Evolutionary conservation across 2,888 invertebrate species (phyloP), one percentile per base, ranked within the genome.

Genomic region (Tipula lateralis): DNA sequence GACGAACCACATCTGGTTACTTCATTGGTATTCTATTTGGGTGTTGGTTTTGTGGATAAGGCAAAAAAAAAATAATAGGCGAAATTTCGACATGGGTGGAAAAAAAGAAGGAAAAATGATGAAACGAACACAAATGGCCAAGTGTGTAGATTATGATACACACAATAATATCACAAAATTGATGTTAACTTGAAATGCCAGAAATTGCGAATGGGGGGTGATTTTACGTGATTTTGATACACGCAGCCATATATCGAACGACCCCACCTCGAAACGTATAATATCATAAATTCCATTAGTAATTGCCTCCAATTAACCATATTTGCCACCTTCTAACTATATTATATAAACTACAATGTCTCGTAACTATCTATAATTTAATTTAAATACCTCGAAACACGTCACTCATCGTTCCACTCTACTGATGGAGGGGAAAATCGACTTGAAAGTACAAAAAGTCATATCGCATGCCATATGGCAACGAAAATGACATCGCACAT

Each of bases 1-100:
- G 66, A 66, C 24, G 66, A 66, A 66, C 66, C 66, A 66, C 82
- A 82, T 82, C 82, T 82, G 82, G 82, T 82, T 82, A 82, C 82
- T 16, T 82, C 30, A 82, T 82, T 82, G 29, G 32, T 82, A 82
- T 82, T 82, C 82, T 30, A 32, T n/a, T 82, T 30, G 82, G 29
- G 82, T 82, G 32, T 82, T 19, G 7, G 24, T 19, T 66, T 66
- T 66, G 19, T 66, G 66, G 66, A n/a, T 7, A 29, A 81, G 3
- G 29, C 24, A 81, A 81, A 29, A 81, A 80, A 13, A 39, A 13
- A 19, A 66, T 24, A 66, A 66, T 66, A 66, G 66, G 24, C 24
- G 66, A 66, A 66, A 66, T 24, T 2, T 24, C 24, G 24, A 66
- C 9, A 66, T 66, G 66, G 66, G 66, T 66, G 66, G 66, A 13